Evolutionary conservation across 2,797 vertebrate genomes (phyloP), one percentile per base, ranked within the genome.

Genomic region (Propithecus deckenii): DNA sequence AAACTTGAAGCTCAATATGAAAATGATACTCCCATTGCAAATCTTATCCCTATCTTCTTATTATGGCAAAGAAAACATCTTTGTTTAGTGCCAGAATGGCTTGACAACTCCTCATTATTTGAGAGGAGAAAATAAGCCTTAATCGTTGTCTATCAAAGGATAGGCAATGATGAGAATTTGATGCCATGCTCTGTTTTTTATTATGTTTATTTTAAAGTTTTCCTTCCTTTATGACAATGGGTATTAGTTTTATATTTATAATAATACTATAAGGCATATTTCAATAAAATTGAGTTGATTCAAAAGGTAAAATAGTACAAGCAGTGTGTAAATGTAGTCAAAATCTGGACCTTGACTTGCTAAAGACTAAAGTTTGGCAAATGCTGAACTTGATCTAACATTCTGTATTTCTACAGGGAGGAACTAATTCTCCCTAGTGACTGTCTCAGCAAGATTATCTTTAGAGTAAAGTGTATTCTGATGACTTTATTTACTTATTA

Each of bases 241-340:
- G 76, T 57, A 75, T 20, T 61, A 75, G 57, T 22, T 94, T 95
- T 67, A 67, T 84, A 48, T 89, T 89, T 86, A 72, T 14, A 94
- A 90, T 90, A 92, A 63, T 89, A 63, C 41, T 25, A 35, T 5
- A 48, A 65, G 38, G n/a, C 59, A 13, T 57, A 71, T 67, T 71
- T 91, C 35, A 88, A 35, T 30, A 81, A 72, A 93, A 95, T 89
- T 50, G 75, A 86, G 50, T n/a, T 74, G 18, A 65, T 79, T 38
- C 71, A 50, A 92, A 85, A 84, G 48, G 38, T 89, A 52, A 93
- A 79, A 79, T 65, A 89, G 48, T 76, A n/a, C 4, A 57, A 30
- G 35, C 43, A 89, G 1, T 59, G 25, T 52, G 50, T 20, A 59
- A 88, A 67, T 48, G 43, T 38, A 91, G 35, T 23, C 72, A 88